Conservation (phyloP, 2,797 vertebrate genomes). For the Paguma larvata region DNA sequence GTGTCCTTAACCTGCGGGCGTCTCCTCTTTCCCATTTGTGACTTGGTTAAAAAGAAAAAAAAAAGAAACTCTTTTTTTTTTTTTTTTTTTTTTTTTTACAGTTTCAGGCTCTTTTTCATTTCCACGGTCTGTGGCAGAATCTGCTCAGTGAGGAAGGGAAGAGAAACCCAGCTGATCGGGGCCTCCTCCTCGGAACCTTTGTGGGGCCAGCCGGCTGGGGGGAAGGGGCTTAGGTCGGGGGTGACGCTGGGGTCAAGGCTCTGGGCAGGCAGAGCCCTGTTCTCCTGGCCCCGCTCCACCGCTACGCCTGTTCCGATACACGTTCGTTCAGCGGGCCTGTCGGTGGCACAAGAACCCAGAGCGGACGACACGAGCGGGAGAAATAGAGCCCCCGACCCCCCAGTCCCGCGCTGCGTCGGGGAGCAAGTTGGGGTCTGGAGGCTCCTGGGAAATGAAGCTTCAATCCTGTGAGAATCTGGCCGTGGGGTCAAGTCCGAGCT, state of each 20-base stretch:
- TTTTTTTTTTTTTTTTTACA: neutral
- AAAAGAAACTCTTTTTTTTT: too few species aligned
- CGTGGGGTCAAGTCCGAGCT: neutral
- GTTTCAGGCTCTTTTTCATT: conserved; percentile 54
- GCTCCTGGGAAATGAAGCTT: neutral
- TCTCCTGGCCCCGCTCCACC: neutral
- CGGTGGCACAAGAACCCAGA: neutral
- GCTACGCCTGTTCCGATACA: too few species aligned
- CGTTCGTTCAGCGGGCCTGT: too few species aligned
- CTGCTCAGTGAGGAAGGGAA: neutral
- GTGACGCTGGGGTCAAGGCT: neutral
- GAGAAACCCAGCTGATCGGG: neutral
- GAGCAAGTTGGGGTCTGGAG: neutral
- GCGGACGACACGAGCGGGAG: neutral
- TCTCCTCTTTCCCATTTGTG: conserved; percentile 9
- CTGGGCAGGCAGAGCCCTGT: neutral
- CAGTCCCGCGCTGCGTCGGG: accelerated
- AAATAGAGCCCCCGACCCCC: neutral
- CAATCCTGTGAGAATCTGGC: neutral
- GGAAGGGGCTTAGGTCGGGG: accelerated
- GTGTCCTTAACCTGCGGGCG: conserved; percentile 23
- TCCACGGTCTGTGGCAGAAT: conserved; percentile 44
- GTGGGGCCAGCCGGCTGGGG: neutral
- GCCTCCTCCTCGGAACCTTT: neutral
- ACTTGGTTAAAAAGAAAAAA: neutral